Evolutionary conservation across 2,797 vertebrate genomes (phyloP).

Genomic region (Falco concolor): DNA sequence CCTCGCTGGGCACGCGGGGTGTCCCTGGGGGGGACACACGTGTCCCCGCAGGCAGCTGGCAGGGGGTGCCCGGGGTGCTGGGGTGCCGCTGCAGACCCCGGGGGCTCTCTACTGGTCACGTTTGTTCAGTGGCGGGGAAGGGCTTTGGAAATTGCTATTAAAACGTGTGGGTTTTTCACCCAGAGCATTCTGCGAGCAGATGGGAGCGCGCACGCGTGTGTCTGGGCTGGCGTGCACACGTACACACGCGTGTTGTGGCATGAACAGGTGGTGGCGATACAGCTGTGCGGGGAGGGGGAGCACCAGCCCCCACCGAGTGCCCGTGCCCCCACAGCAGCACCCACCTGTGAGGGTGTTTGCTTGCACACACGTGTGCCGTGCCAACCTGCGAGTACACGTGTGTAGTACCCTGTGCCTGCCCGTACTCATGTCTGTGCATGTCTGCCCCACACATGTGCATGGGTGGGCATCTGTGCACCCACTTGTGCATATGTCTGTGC

Average conservation of each 20-base stretch:
- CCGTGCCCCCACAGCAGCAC: no score
- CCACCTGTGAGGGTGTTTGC: rapidly evolving
- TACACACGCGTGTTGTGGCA: not conserved
- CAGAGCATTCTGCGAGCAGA: rapidly evolving
- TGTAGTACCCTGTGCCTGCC: not conserved
- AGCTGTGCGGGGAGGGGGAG: not conserved
- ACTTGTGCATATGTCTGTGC: no score
- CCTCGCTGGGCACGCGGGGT: rapidly evolving
- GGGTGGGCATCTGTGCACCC: no score
- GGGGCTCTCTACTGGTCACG: rapidly evolving
- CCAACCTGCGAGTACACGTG: not conserved
- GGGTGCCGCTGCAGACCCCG: rapidly evolving
- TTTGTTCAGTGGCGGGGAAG: no score
- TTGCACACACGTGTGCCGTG: no score
- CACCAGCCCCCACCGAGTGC: not conserved
- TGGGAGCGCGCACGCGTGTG: rapidly evolving
- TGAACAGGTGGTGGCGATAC: rapidly evolving
- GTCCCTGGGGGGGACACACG: no score
- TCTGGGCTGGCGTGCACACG: rapidly evolving
- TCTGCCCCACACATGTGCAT: not conserved
- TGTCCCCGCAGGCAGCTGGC: not conserved
- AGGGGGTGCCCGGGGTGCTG: not conserved
- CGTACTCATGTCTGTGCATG: rapidly evolving
- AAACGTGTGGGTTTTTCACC: not conserved
- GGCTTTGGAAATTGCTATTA: not conserved